A percentile compares a stretch with the other conserved stretches of the same genome.
Conservation (phyloP, 2,113 vertebrate genomes). For the Trochalopteron elliotii region DNA sequence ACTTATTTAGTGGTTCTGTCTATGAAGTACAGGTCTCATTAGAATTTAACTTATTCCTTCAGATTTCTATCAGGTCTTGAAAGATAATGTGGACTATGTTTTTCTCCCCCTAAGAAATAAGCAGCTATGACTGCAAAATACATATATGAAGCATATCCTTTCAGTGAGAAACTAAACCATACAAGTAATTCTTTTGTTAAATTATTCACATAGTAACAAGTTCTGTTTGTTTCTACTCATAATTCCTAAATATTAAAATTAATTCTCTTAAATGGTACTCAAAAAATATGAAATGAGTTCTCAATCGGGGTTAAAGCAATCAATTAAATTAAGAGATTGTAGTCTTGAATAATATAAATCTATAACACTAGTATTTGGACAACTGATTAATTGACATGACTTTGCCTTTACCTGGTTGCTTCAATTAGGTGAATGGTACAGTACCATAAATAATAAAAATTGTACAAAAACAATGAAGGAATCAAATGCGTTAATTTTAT, state of each 20-base stretch:
- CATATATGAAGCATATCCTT: neutral
- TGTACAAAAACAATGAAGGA: neutral
- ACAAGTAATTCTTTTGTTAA: neutral
- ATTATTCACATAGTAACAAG: neutral
- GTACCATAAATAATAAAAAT: neutral
- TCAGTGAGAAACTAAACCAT: neutral
- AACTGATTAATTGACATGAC: neutral
- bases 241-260: neutral
- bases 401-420: neutral
- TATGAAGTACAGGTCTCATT: neutral
- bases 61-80: neutral
- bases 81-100: neutral
- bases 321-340: neutral
- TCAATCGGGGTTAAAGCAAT: neutral
- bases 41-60: neutral
- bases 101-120: rapidly evolving
- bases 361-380: neutral
- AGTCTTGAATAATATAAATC: neutral
- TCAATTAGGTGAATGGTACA: neutral
- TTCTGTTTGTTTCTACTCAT: neutral
- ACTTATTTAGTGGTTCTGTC: neutral
- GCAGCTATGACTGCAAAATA: neutral
- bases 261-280: neutral
- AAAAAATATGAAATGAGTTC: neutral
- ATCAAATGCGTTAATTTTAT: neutral